These are phyloP conservation scores for Carassius carassius DNA, from an alignment of 2,113 vertebrate genomes.

Conservation along the genomic window DNA sequence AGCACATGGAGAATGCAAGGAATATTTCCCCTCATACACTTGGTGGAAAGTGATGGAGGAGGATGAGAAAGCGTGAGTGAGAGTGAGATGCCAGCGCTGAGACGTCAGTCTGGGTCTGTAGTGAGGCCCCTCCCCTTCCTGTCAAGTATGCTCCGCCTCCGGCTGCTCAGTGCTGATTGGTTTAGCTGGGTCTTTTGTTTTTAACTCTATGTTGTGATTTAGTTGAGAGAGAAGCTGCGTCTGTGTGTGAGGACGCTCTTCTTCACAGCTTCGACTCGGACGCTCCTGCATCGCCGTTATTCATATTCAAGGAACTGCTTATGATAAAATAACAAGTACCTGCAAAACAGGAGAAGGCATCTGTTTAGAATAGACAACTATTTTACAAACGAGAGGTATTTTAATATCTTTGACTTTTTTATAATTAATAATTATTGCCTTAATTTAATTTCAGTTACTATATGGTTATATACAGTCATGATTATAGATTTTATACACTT, in stretches of 20 bases:
- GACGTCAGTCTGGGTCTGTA: conserved; percentile 27
- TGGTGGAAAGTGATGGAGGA: neutral
- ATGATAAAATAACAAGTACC: conserved; percentile 90
- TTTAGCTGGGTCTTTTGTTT: conserved; percentile 12
- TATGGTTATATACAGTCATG: too few species aligned
- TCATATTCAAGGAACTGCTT: conserved; percentile 91
- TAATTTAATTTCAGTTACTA: too few species aligned
- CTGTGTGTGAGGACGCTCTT: neutral
- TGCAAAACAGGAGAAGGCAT: conserved; percentile 34
- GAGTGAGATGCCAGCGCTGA: neutral
- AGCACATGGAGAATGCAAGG: conserved; percentile 39
- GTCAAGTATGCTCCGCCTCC: conserved; percentile 27
- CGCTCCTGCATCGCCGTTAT: conserved; percentile 61
- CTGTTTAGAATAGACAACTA: too few species aligned
- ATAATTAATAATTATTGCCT: too few species aligned
- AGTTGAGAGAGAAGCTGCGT: neutral
- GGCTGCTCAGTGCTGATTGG: conserved; percentile 44
- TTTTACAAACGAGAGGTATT: neutral
- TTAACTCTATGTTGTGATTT: neutral
- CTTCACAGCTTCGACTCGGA: conserved; percentile 1
- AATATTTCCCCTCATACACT: conserved; percentile 18
- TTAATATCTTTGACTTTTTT: too few species aligned
- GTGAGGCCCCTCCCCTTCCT: neutral
- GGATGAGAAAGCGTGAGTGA: neutral
- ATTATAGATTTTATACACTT: too few species aligned